These are phyloP conservation scores for Bambusicola thoracicus DNA, from an alignment of 2,113 vertebrate species.

Conservation along the genomic window DNA sequence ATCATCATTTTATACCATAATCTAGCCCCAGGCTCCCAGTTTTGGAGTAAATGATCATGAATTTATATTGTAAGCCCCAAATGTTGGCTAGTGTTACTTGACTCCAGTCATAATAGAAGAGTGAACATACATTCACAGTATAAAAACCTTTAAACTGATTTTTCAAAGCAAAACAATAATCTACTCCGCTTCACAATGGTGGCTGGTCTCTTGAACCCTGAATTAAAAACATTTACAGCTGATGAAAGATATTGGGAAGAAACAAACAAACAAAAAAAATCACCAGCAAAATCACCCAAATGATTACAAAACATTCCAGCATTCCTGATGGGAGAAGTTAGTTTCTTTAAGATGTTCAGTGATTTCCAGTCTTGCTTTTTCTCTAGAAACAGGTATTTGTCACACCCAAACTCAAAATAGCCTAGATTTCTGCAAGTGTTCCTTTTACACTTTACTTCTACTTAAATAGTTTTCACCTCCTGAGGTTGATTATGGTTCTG, in stretches of 20 bases:
- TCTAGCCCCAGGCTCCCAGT: background rate
- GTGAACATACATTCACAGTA: background rate
- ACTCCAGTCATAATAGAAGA: background rate
- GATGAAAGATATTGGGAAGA: background rate
- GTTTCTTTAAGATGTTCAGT: background rate
- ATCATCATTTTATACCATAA: background rate
- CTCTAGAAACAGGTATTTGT: background rate
- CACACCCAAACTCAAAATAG: background rate
- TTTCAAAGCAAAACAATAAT: background rate
- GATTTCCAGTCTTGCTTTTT: background rate
- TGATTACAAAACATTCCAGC: background rate
- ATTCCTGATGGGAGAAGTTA: background rate
- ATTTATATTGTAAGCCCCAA: background rate
- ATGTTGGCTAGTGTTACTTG: background rate
- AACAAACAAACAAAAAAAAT: background rate
- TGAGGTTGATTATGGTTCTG: constrained; percentile 53
- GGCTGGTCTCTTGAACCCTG: background rate
- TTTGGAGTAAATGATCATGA: background rate
- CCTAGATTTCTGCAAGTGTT: background rate
- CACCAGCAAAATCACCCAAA: background rate
- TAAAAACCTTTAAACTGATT: background rate
- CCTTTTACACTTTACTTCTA: constrained; percentile 17
- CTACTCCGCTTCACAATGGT: background rate
- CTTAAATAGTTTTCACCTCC: constrained; percentile 25
- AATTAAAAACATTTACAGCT: background rate